phyloP scores from a whole-genome alignment of 35 echinoderm and acorn worm genomes.

The Ophiothrix spiculata region DNA sequence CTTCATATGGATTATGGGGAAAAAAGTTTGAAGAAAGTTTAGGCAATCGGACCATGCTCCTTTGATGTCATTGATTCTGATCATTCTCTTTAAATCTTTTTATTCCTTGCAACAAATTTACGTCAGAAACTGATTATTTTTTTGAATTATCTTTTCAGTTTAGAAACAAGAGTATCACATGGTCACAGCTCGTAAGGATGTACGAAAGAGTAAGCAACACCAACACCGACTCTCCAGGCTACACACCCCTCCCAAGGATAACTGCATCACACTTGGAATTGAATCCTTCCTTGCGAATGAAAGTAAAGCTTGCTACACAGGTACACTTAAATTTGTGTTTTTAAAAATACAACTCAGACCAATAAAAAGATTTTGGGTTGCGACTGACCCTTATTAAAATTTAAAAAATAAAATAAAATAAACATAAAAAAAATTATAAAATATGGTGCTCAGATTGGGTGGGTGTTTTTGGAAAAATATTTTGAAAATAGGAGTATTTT shows the following conservation, averaged over 20 bases:
- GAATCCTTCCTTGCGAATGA: slow-evolving; percentile 44
- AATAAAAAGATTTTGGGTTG: neutral
- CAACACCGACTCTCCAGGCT: slow-evolving; percentile 9
- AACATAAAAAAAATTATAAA: neutral
- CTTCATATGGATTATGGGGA: too few species aligned
- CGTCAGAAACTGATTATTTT: too few species aligned
- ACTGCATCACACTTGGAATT: slow-evolving; percentile 31
- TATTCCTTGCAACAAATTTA: too few species aligned
- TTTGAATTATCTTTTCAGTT: too few species aligned
- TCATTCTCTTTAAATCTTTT: too few species aligned
- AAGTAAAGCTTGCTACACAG: slow-evolving; percentile 9
- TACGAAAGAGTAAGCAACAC: slow-evolving; percentile 1
- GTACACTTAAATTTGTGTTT: neutral
- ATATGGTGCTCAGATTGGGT: too few species aligned
- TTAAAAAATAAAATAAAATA: neutral
- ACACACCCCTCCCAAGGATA: neutral
- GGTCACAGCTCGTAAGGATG: slow-evolving; percentile 25
- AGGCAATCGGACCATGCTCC: too few species aligned
- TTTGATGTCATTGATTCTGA: too few species aligned
- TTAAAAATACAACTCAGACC: neutral
- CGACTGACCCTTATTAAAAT: neutral
- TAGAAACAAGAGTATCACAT: slow-evolving; percentile 30
- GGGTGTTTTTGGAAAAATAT: too few species aligned
- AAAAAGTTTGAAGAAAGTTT: too few species aligned
- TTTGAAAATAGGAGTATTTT: too few species aligned